These are phyloP conservation scores for Gila robusta DNA, from an alignment of 2,797 vertebrate species.

Conservation along the genomic window DNA sequence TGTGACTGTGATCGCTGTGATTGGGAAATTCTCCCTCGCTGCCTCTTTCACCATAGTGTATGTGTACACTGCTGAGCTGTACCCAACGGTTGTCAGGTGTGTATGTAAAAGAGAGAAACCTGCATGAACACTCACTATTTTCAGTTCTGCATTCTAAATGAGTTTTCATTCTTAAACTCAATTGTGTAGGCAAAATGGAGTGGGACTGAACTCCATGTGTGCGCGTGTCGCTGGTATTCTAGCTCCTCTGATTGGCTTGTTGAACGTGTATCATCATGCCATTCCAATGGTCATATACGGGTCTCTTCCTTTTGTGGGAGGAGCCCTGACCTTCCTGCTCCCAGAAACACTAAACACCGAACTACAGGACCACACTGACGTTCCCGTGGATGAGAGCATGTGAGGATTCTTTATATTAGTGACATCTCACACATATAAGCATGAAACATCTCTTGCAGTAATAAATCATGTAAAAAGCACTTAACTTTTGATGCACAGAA, in stretches of 20 bases:
- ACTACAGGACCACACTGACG: constrained; percentile 76
- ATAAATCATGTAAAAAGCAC: background rate
- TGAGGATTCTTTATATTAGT: constrained; percentile 63
- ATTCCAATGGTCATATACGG: constrained; percentile 86
- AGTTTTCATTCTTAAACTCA: constrained; percentile 11
- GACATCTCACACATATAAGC: background rate
- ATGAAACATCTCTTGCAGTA: background rate
- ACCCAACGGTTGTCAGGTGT: constrained; percentile 87
- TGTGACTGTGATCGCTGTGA: constrained; percentile 79
- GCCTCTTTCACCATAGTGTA: constrained; percentile 81
- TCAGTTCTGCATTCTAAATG: background rate
- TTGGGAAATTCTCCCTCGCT: constrained; percentile 83
- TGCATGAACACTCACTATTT: background rate
- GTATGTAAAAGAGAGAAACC: background rate
- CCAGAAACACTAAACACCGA: constrained; percentile 83
- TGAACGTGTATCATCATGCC: constrained; percentile 75
- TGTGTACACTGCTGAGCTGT: constrained; percentile 85
- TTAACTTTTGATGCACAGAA: background rate
- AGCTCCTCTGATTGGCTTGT: constrained; percentile 83
- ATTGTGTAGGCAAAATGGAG: constrained; percentile 81
- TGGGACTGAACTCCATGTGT: constrained; percentile 83
- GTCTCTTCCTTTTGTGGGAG: constrained; percentile 71
- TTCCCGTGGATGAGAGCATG: constrained; percentile 37
- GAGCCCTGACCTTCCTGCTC: constrained; percentile 79
- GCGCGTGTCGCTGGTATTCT: constrained; percentile 82